Evolutionary conservation across 2,888 invertebrate genomes (phyloP).

Genomic region (Drosophila formosana): DNA sequence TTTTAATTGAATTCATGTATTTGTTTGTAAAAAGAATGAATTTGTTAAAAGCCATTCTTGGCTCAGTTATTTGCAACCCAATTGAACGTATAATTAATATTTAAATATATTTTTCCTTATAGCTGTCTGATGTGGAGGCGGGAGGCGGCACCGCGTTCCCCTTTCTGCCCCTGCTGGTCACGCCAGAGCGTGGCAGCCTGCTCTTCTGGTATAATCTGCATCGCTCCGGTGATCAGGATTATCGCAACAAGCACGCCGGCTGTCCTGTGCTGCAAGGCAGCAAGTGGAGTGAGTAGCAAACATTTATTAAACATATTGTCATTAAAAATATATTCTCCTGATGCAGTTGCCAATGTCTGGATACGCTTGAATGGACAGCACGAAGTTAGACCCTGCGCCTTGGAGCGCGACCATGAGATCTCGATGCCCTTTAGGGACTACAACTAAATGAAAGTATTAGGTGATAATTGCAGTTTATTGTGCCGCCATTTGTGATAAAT

Average conservation of each 20-base stretch:
- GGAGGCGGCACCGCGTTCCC: conserved; percentile 99
- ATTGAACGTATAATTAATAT: no score
- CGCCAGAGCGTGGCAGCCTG: conserved; percentile 91
- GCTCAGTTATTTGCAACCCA: no score
- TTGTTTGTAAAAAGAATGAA: no score
- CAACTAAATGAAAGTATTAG: conserved; percentile 39
- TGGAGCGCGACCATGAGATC: conserved; percentile 71
- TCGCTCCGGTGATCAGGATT: conserved; percentile 75
- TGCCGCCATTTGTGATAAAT: conserved; percentile 43
- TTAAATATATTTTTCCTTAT: background rate
- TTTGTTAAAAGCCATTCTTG: no score
- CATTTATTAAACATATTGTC: background rate
- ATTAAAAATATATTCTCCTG: background rate
- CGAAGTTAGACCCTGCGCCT: conserved; percentile 87
- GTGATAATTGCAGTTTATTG: conserved; percentile 20
- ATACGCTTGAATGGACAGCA: conserved; percentile 93
- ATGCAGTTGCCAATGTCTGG: conserved; percentile 94
- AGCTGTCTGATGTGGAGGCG: conserved; percentile 98
- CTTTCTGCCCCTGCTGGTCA: conserved; percentile 92
- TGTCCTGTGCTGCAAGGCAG: conserved; percentile 82
- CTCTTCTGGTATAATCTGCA: conserved; percentile 83
- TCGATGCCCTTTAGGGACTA: conserved; percentile 68
- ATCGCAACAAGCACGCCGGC: conserved; percentile 81
- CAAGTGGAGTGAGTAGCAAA: conserved; percentile 75
- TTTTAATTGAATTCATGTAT: no score